phyloP scores from a whole-genome alignment of 2,797 vertebrate genomes.

The Chaunax sp. region DNA sequence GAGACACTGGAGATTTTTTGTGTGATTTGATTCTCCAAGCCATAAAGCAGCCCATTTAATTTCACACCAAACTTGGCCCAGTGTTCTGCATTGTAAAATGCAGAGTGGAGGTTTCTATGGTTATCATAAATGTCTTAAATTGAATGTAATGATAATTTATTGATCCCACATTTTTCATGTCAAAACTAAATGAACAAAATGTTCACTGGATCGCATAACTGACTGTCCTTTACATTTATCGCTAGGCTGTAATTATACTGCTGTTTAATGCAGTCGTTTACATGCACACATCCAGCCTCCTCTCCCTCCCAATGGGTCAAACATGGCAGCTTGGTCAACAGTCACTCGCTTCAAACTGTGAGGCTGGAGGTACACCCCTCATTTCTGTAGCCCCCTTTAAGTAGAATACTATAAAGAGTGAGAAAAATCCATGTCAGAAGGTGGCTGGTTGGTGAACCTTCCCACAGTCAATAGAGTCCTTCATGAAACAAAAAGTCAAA shows the following conservation, averaged over 20 bases:
- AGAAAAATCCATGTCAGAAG: no score
- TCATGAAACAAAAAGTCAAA: no score
- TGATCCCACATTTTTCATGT: not conserved
- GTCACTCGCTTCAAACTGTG: no score
- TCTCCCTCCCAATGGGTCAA: no score
- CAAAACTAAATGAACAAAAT: not conserved
- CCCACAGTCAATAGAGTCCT: no score
- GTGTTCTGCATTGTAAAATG: conserved; percentile 4
- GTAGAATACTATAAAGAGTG: no score
- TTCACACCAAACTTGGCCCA: conserved; percentile 24
- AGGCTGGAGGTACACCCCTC: no score
- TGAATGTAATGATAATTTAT: conserved; percentile 4
- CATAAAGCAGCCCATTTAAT: conserved; percentile 30
- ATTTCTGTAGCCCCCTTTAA: no score
- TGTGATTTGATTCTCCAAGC: not conserved
- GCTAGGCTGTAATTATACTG: not conserved
- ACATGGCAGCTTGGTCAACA: no score
- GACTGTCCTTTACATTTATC: not conserved
- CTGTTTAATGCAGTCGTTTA: not conserved
- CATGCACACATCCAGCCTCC: no score
- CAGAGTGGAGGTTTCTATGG: not conserved
- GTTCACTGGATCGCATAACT: not conserved
- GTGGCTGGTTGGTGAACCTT: no score
- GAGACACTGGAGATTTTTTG: not conserved
- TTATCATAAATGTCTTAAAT: not conserved